Conservation (phyloP, 2,797 vertebrate genomes). For the Acanthornis magna region DNA sequence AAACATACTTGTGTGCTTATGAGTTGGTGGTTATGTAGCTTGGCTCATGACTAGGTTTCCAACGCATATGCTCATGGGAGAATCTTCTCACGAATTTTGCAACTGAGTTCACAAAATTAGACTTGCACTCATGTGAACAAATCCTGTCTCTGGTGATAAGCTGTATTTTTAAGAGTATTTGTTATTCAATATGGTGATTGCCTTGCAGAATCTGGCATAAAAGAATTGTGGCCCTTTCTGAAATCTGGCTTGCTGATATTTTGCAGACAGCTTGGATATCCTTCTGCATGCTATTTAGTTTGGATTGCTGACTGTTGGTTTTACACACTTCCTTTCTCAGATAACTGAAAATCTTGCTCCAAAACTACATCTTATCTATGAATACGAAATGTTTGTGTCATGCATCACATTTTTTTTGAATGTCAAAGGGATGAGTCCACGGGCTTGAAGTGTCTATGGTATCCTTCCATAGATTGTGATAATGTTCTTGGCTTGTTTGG, state of each 20-base stretch:
- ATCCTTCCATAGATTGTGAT: neutral
- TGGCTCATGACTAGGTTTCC: neutral
- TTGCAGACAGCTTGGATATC: neutral
- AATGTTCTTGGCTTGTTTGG: neutral
- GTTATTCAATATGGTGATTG: neutral
- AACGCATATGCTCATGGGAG: neutral
- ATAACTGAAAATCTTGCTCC: neutral
- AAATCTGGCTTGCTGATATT: neutral
- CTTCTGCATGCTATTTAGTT: neutral
- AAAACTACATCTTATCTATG: neutral
- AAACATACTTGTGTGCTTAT: neutral
- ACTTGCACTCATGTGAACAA: neutral
- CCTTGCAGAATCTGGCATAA: neutral
- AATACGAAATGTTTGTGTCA: neutral
- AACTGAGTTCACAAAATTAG: neutral
- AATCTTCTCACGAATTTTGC: neutral
- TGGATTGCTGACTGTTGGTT: neutral
- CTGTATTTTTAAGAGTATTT: neutral
- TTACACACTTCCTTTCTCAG: neutral
- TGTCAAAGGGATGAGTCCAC: accelerated
- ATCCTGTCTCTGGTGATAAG: neutral
- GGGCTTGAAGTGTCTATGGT: neutral
- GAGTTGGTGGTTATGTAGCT: neutral
- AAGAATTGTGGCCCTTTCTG: neutral
- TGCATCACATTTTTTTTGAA: accelerated